These are phyloP conservation scores for Lepus oiostolus DNA, from an alignment of 2,797 vertebrate species.

Conservation along the genomic window DNA sequence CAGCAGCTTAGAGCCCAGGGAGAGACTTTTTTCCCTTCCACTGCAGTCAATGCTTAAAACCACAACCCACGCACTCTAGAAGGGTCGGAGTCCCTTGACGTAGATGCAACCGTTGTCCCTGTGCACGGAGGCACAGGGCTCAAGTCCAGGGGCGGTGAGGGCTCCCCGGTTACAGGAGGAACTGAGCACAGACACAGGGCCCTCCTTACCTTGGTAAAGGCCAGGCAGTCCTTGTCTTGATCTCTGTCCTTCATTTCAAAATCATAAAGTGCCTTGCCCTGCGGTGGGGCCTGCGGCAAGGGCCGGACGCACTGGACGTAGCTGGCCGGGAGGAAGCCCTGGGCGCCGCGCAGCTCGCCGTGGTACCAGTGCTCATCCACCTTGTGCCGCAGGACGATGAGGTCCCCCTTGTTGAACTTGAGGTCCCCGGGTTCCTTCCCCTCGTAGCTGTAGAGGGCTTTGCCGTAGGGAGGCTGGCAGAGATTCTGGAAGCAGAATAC, in stretches of 20 bases:
- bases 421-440: conserved; percentile 98
- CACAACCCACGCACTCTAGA: background rate
- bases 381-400: conserved; percentile 96
- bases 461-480: conserved; percentile 95
- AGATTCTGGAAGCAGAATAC: conserved; percentile 91
- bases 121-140: background rate
- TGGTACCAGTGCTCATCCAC: conserved; percentile 99
- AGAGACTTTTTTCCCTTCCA: background rate
- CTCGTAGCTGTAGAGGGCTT: conserved; percentile 97
- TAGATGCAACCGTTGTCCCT: rapidly evolving
- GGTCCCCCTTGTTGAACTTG: conserved; percentile 97
- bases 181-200: background rate
- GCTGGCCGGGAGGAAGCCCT: conserved; percentile 97
- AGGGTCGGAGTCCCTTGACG: background rate
- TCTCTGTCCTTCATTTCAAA: conserved; percentile 99
- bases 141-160: background rate
- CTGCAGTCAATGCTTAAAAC: background rate
- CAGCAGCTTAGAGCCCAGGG: background rate
- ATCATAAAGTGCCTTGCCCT: conserved; percentile 98
- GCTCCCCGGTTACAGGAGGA: background rate
- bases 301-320: conserved; percentile 97
- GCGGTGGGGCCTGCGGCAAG: conserved; percentile 95
- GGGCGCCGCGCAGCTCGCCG: conserved; percentile 95
- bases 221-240: conserved; percentile 98
- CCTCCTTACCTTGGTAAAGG: conserved; percentile 96